Conservation (phyloP, 2,113 vertebrate genomes). For the Anhinga rufa region DNA sequence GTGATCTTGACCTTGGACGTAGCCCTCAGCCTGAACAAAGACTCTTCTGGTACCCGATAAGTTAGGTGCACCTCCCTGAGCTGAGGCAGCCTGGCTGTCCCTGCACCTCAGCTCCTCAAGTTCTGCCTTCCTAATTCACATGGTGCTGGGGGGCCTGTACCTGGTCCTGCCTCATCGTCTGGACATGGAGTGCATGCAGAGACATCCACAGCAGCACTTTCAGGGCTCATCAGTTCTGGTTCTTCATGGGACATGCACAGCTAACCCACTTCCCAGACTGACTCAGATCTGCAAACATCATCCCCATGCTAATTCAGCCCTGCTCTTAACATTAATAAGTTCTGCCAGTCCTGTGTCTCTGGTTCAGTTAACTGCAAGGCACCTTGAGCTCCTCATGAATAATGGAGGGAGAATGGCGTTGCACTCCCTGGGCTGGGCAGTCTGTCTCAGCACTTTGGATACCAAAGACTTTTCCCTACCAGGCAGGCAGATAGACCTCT, state of each 20-base stretch:
- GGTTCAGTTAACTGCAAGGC: background rate
- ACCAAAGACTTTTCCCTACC: background rate
- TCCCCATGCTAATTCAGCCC: background rate
- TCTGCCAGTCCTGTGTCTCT: background rate
- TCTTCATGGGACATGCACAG: background rate
- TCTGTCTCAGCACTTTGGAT: background rate
- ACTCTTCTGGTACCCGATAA: background rate
- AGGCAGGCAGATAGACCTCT: background rate
- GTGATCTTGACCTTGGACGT: background rate
- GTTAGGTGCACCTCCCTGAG: background rate
- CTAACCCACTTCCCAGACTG: background rate
- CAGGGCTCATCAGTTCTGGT: background rate
- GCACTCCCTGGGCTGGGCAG: background rate
- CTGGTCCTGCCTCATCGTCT: background rate
- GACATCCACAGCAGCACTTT: fast-evolving
- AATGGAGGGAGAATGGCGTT: background rate
- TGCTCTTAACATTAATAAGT: background rate
- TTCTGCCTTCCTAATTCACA: background rate
- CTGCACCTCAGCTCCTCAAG: background rate
- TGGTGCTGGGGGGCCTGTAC: background rate
- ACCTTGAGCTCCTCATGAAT: background rate
- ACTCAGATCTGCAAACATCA: background rate
- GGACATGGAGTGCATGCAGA: fast-evolving
- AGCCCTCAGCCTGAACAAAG: background rate
- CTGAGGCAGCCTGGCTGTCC: background rate